Evolutionary conservation across 2,113 vertebrate genomes (phyloP), one percentile per base, ranked within the genome.

Genomic region (Podarcis muralis): DNA sequence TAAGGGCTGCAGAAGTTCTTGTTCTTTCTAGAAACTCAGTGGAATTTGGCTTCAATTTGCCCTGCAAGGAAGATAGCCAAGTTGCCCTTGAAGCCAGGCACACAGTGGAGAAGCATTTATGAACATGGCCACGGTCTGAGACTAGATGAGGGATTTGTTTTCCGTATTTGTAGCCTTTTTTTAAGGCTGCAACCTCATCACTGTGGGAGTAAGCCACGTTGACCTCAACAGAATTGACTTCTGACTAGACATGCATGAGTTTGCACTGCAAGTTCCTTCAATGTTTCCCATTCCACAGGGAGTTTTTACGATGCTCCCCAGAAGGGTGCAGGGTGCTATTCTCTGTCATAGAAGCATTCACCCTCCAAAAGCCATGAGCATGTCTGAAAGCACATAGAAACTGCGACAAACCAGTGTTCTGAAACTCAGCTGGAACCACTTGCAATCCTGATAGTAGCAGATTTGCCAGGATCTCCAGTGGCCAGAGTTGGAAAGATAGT

Each of bases 271-370:
- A 81, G 53, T 75, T 53, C 69, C 71, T 69, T 27, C 53, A 80
- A 66, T 9, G 37, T 66, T 40, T 80, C 82, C 75, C 68, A 71
- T 43, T 81, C 0, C 0, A 30, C 88, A 69, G 69, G 71, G 35
- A 81, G 65, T 72, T 65, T 0, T 66, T 18, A 85, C 22, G 18
- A 40, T 83, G 35, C 23, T 72, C 74, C 40, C 40, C 84, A 8
- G 15, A 5, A 79, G 68, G 72, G n/a, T 32, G 16, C 35, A 48
- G 3, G 25, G 0, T 62, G 23, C 43, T 40, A 11, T 15, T 62
- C 59, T 75, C 80, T 88, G 92, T 53, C 69, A 30, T 2, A 22
- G 62, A 74, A 37, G 87, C 85, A 75, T 93, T 91, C 86, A 74
- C 6, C 2, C 80, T 32, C 84, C 90, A 85, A 40, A 84, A 84